Evolutionary conservation across 2,113 vertebrate species (phyloP), one percentile per base, ranked within the genome.

Genomic region (Amazona vittata): DNA sequence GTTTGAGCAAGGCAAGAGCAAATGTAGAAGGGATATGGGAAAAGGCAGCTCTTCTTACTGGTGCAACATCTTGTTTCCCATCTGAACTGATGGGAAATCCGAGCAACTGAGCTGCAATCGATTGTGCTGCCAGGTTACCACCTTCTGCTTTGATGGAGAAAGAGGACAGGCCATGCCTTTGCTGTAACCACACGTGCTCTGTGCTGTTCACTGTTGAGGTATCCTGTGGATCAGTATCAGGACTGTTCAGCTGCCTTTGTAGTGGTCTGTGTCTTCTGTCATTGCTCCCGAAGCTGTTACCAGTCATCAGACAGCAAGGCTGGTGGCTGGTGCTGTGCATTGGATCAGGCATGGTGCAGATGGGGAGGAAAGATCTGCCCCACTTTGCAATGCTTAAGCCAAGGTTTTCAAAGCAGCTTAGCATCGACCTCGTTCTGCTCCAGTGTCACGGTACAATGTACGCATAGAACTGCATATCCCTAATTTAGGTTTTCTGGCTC

Each of bases 401-500:
- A 73, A 77, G 33, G 28, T 46, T 92, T 96, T 69, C 64, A 41
- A 25, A 83, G 19, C 39, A 37, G 59, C 44, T 87, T 75, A 35
- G 44, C 78, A 43, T 1, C 0, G 3, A 86, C 60, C 70, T 87
- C 2, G 0, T 87, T 62, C 52, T 86, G 84, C 78, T 76, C 67
- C 75, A 26, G 35, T 55, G 39, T 53, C 47, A 6, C 7, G 41
- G 68, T 80, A 43, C 78, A 69, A 50, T 35, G 62, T 50, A 63
- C 57, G 15, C 3, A 4, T 46, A 52, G 67, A 73, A 10, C 64
- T 69, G 75, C 71, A 10, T 8, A 57, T 46, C 91, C 76, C 60
- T 90, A 55, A 52, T 86, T 77, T 35, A 65, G 79, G 68, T 37
- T 94, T 88, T 90, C 86, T 86, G 91, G 86, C 79, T 77, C 71